A percentile compares a stretch with the other conserved stretches of the same genome.
Conservation (phyloP, 2,888 invertebrate genomes). For the Drosophila histrio region DNA sequence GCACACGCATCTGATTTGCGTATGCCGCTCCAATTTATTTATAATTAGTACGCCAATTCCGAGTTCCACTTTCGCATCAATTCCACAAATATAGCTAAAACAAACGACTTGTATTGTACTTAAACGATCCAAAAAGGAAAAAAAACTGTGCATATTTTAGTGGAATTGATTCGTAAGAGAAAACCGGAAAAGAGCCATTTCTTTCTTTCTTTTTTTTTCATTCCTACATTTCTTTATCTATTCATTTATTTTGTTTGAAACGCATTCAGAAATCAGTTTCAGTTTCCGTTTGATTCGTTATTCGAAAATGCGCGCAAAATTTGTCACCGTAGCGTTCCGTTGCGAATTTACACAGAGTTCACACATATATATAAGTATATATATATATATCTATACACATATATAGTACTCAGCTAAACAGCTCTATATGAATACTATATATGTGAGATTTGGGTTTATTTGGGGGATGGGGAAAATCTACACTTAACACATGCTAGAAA, state of each 20-base stretch:
- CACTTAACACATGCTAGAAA: conserved; percentile 62
- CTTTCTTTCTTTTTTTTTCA: conserved; percentile 9
- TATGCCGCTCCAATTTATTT: conserved; percentile 39
- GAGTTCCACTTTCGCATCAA: conserved; percentile 17
- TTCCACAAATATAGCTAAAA: background rate
- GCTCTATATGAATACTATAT: conserved; percentile 3
- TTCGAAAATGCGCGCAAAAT: conserved; percentile 74
- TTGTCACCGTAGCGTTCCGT: conserved; percentile 77
- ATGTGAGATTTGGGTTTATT: conserved; percentile 32
- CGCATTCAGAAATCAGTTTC: conserved; percentile 74
- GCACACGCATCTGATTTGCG: conserved; percentile 31
- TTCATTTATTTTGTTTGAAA: conserved; percentile 54
- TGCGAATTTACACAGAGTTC: conserved; percentile 65
- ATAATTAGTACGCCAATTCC: conserved; percentile 44
- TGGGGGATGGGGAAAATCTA: conserved; percentile 38
- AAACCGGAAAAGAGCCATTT: conserved; percentile 8
- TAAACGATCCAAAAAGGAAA: background rate
- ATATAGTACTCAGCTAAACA: conserved; percentile 35
- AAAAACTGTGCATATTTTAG: conserved; percentile 1
- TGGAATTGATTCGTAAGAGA: background rate
- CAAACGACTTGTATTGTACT: background rate
- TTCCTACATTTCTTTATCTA: conserved; percentile 25
- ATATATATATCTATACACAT: conserved; percentile 9
- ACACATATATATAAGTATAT: conserved; percentile 17
- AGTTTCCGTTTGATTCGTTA: conserved; percentile 59